Evolutionary conservation across 2,113 vertebrate genomes (phyloP), one percentile per base, ranked within the genome.

Genomic region (Ciconia stormi): DNA sequence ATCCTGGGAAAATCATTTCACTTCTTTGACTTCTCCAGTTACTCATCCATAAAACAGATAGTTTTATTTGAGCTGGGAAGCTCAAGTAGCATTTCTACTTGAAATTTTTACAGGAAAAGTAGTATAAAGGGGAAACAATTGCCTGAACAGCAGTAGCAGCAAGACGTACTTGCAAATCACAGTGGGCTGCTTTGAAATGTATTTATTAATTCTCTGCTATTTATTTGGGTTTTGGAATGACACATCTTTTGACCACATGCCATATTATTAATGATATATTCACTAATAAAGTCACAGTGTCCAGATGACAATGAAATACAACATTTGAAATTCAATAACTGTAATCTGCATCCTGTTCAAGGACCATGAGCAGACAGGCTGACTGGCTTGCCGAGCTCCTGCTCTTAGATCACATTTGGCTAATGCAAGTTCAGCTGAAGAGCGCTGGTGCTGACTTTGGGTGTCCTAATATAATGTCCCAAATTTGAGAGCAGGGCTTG

Each of bases 1-100:
- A 70, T 94, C 49, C 91, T 95, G 96, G 83, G 73, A 95, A 97
- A 95, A 96, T 72, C 69, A 93, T 97, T 95, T 92, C 34, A 71
- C 56, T 93, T 83, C 55, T 87, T 84, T 53, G 69, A 66, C 59
- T 87, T 93, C 95, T 96, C 91, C 70, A 59, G 84, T 93, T 93
- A 94, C 94, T 87, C 59, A 62, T 87, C 84, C 84, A 89, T 94
- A 94, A 96, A 95, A 19, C 72, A 95, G 63, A 70, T 83, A 89
- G 58, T 82, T 94, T 94, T 93, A 87, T 92, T 95, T 87, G 82
- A 92, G 53, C 65, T 53, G 17, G 40, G 78, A 95, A 95, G 66
- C 70, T 82, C 36, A 65, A 77, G 46, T 47, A 89, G 61, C 80
- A 70, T 77, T 91, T 87, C 32, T 91, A 32, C 42, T 83, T 94